phyloP scores from a whole-genome alignment of 2,888 invertebrate species.

The Pristionchus fissidentatus region DNA sequence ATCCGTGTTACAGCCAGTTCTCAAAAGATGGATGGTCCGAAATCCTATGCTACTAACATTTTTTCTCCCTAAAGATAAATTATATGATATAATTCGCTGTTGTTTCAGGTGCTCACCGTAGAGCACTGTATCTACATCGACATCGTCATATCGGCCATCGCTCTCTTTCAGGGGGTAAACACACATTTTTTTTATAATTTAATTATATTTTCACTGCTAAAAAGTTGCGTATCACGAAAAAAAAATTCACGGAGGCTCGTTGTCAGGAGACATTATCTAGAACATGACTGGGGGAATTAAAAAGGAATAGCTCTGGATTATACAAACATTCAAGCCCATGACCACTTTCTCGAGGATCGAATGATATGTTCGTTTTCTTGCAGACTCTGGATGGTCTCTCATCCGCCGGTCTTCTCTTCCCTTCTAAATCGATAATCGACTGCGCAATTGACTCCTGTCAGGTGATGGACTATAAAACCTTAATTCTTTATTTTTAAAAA shows the following conservation, averaged over 20 bases:
- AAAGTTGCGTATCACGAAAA: no score
- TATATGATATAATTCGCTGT: background rate
- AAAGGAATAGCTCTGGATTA: no score
- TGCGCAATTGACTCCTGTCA: background rate
- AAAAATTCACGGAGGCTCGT: no score
- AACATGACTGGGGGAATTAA: no score
- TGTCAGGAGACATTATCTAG: no score
- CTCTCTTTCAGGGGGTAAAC: background rate
- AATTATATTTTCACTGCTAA: background rate
- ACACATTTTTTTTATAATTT: background rate
- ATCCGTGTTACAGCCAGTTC: no score
- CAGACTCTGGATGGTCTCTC: slow-evolving; percentile 19
- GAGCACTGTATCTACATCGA: slow-evolving; percentile 35
- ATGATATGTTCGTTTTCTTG: no score
- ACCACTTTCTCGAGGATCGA: no score
- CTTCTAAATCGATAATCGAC: background rate
- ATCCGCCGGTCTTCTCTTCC: background rate
- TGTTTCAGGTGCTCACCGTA: background rate
- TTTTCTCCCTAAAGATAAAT: background rate
- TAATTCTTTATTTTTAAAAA: no score
- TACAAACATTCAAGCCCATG: no score
- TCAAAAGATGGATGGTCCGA: no score
- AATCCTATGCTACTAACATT: background rate
- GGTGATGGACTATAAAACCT: no score
- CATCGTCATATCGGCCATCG: background rate